Evolutionary conservation across 2,797 vertebrate genomes (phyloP), one percentile per base, ranked within the genome.

Genomic region (Echeneis naucrates): DNA sequence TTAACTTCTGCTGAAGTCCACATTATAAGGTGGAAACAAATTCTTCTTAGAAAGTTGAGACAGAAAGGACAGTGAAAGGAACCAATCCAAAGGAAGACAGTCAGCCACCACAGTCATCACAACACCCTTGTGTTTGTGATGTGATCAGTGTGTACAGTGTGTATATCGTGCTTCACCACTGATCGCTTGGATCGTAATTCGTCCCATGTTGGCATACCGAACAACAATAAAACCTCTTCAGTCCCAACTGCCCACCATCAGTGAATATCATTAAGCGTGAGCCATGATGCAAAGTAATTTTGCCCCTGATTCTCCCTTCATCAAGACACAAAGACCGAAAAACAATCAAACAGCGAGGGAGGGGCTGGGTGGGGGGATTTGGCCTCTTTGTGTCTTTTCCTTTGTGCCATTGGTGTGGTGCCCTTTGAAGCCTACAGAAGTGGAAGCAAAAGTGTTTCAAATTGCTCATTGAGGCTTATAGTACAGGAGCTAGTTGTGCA

Each of bases 381-480:
- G 73, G 68, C 64, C 62, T 53, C 47, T 83, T 87, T 89, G 68
- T 83, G 1, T 52, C 38, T 56, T 37, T 88, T 86, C 88, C 85
- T 85, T 90, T 93, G 91, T 84, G 72, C 74, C 7, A 40, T 38
- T 92, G 93, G 92, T 88, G 71, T 82, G 83, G 73, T 70, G 85
- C 80, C 77, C 80, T 80, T 90, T 92, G 88, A 93, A 83, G 91
- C 83, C 63, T 88, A 91, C 73, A 88, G 67, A 80, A 91, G 93
- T 91, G 90, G 94, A 95, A 92, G 92, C 48, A 84, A 85, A 86
- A 40, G n/a, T 78, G 79, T 92, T 92, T 95, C 90, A 93, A 92
- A 86, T 88, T 94, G 94, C 64, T 94, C 94, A 95, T 4, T 88
- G 93, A 92, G 90, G 94, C 95, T 92, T 94, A 88, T 85, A 87